phyloP scores from a whole-genome alignment of 2,797 vertebrate species.

The Synaphobranchus kaupii region DNA sequence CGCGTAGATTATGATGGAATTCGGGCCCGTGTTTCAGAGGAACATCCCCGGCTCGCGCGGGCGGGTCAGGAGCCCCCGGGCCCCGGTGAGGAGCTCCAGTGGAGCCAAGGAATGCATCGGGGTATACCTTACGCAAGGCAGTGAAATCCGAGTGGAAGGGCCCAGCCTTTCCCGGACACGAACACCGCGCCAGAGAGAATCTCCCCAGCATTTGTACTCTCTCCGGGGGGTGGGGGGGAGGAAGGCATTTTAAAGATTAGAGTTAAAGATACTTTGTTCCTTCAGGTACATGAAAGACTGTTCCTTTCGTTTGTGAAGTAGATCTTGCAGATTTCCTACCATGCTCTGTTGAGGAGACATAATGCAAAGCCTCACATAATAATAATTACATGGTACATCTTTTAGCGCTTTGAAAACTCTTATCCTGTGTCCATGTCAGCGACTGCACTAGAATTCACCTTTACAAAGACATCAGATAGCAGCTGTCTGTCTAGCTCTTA shows the following conservation, averaged over 20 bases:
- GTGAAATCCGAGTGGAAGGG: neutral
- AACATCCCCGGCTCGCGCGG: neutral
- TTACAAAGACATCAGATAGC: constrained; percentile 9
- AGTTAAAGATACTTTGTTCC: neutral
- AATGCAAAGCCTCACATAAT: neutral
- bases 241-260: neutral
- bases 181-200: neutral
- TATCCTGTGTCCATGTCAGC: neutral
- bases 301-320: neutral
- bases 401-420: neutral
- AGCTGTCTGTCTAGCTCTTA: neutral
- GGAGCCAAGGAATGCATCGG: neutral
- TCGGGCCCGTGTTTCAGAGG: neutral
- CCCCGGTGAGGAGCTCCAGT: neutral
- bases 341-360: neutral
- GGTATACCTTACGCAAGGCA: constrained; percentile 3
- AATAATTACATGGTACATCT: neutral
- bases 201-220: neutral
- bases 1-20: constrained; percentile 12
- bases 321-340: neutral
- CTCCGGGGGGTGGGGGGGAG: neutral
- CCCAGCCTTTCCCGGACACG: neutral
- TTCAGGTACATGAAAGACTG: neutral
- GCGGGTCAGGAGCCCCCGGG: neutral
- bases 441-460: neutral